Conservation (phyloP, 92 coral and sea anemone genomes). For the Heliopora coerulea region DNA sequence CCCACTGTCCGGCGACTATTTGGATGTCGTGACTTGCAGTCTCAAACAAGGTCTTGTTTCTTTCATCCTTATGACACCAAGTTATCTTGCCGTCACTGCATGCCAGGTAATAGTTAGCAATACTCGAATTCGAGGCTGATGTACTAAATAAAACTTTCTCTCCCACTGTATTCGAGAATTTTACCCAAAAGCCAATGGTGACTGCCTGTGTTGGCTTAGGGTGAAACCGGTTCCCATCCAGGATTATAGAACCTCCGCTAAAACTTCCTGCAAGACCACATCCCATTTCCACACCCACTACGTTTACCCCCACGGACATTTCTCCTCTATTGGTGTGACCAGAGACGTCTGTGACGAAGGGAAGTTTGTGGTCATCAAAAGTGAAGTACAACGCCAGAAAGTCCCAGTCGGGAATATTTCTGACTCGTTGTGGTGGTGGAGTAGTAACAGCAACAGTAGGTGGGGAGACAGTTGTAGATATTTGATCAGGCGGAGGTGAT, state of each 20-base stretch:
- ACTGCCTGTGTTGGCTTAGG: constrained; percentile 70
- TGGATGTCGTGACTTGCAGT: constrained; percentile 44
- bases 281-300: constrained; percentile 45
- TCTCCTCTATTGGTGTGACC: constrained; percentile 63
- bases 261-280: constrained; percentile 72
- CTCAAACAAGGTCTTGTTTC: constrained; percentile 57
- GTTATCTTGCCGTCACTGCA: constrained; percentile 61
- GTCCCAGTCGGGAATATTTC: constrained; percentile 14
- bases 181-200: constrained; percentile 75
- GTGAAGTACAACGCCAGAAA: constrained; percentile 52
- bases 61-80: constrained; percentile 63
- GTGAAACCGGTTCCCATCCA: constrained; percentile 61
- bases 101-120: constrained; percentile 69
- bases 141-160: constrained; percentile 71
- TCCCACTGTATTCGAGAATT: constrained; percentile 51
- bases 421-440: neutral
- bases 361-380: constrained; percentile 60
- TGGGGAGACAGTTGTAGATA: constrained; percentile 4
- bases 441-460: constrained; percentile 21
- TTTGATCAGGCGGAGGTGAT: neutral
- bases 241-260: constrained; percentile 65
- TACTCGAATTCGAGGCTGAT: constrained; percentile 46
- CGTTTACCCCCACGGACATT: constrained; percentile 53
- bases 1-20: constrained; percentile 66
- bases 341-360: constrained; percentile 58